These are phyloP conservation scores for Mohoua ochrocephala DNA, from an alignment of 2,113 vertebrate species.

Conservation along the genomic window DNA sequence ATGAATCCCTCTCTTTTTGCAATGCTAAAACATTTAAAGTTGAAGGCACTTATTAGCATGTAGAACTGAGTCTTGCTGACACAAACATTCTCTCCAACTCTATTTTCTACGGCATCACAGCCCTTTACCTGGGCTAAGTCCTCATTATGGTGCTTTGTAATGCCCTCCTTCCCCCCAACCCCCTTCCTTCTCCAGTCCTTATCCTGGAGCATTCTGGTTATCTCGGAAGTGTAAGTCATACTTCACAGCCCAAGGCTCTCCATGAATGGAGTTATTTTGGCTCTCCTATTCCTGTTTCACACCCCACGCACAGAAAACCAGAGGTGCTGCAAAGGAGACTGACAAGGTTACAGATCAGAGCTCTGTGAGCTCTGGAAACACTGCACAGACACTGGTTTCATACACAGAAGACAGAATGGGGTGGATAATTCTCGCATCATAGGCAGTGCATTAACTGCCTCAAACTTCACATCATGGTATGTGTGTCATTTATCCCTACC, in stretches of 20 bases:
- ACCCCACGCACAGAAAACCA: neutral
- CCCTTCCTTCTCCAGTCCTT: neutral
- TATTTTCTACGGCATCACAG: neutral
- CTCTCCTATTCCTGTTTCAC: neutral
- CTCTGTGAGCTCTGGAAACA: neutral
- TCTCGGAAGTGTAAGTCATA: neutral
- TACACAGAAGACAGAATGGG: neutral
- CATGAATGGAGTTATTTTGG: neutral
- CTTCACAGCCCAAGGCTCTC: neutral
- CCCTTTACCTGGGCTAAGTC: neutral
- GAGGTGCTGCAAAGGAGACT: neutral
- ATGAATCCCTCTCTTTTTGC: neutral
- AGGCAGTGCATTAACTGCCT: neutral
- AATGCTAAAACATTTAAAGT: neutral
- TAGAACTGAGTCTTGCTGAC: neutral
- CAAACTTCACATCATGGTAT: neutral
- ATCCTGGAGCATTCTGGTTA: neutral
- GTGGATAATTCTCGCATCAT: neutral
- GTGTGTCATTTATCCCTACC: rapidly evolving
- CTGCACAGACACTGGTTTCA: neutral
- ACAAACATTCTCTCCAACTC: neutral
- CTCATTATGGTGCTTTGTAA: rapidly evolving
- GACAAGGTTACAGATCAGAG: neutral
- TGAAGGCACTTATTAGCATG: neutral
- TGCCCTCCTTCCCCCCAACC: neutral